Base-by-base conservation (phyloP, 2,888 invertebrate species). In the Dichetophora obliterata region DNA sequence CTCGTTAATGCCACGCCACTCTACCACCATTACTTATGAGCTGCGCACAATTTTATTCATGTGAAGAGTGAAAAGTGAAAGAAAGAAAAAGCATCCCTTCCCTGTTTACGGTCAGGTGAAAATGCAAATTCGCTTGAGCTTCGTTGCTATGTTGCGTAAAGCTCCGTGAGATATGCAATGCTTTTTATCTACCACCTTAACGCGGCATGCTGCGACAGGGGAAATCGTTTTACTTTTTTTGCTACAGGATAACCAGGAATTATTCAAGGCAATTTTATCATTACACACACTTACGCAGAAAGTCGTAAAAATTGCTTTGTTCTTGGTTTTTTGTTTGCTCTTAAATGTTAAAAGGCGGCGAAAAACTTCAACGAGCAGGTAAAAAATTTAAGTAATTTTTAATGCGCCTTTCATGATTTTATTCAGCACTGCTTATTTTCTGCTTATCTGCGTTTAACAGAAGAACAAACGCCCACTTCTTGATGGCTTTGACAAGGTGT, bases 371-470 rank as follows among this genome's bases (percentile, higher is more conserved):
- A 59, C 24, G 24, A 59, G 9, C 24, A 27, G 27, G 59, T 27
- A 59, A 24, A 27, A 22, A 27, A 8, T 24, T 59, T 4, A 59
- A 24, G 2, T 27, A 6, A 27, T 59, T 27, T 59, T 59, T 59
- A 59, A 59, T 24, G 24, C 14, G 27, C 24, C n/a, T 59, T 59
- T 59, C 24, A 59, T 59, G 59, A 11, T 59, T 59, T 22, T 27
- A 43, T 43, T 43, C 43, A 14, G 3, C 43, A 14, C 14, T 43
- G 14, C 43, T 43, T 14, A 59, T 59, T 59, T 59, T 59, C 27
- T 27, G 59, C 59, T 59, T 59, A 59, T 59, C 59, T 27, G 59
- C 24, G 14, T 11, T 59, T 59, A 59, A 59, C 59, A 59, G 59
- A 4, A 57, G 27, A 24, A 27, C 3, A 14, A 11, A 11, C 59